Conservation (phyloP, 2,797 vertebrate genomes). For the Capromys pilorides region DNA sequence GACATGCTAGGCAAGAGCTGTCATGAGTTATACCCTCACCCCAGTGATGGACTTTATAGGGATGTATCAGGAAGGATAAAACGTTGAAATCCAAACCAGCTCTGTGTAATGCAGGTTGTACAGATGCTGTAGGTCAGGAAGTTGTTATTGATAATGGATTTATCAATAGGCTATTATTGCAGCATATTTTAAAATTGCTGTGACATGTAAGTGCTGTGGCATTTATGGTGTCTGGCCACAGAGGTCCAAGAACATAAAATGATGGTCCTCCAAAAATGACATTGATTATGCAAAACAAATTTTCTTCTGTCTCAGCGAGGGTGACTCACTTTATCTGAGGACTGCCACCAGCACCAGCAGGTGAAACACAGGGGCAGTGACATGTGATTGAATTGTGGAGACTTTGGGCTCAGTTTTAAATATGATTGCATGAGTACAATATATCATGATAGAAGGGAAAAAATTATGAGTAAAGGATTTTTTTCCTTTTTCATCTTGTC, state of each 20-base stretch:
- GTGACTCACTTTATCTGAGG: not conserved
- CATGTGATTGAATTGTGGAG: not conserved
- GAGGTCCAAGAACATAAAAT: not conserved
- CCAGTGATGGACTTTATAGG: not conserved
- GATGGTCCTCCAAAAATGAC: constrained; percentile 48
- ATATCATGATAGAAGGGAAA: not conserved
- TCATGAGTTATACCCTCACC: not conserved
- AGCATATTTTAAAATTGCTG: constrained; percentile 41
- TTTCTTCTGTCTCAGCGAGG: not conserved
- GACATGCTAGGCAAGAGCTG: not conserved
- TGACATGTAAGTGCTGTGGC: not conserved
- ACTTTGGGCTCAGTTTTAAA: not conserved
- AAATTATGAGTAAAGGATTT: constrained; percentile 33
- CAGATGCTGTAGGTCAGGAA: not conserved
- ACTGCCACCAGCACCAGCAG: not conserved
- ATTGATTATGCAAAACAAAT: constrained; percentile 39
- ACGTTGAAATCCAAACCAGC: not conserved
- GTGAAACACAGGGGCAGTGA: not conserved
- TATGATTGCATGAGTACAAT: not conserved
- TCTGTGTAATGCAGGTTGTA: not conserved
- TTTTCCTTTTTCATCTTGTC: constrained; percentile 67
- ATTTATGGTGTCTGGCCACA: constrained; percentile 27
- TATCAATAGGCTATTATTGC: constrained; percentile 32
- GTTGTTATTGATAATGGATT: constrained; percentile 44
- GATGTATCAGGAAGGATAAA: not conserved